Base-by-base conservation (phyloP, 2,113 vertebrate species). In the Pundamilia nyererei region DNA sequence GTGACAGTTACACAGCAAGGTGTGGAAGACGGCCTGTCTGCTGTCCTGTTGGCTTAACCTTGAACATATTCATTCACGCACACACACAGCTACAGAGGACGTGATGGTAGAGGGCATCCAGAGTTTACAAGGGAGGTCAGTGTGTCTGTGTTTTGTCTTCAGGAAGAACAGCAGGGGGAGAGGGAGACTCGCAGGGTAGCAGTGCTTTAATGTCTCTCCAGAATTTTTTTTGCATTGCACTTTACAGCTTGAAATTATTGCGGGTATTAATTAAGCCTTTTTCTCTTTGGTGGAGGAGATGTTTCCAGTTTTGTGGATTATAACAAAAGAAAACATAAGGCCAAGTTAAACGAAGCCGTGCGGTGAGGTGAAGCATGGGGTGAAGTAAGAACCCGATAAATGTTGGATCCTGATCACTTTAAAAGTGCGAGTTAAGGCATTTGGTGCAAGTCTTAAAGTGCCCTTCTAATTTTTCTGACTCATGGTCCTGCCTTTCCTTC, bases 21-120 rank as follows among this genome's bases (percentile, higher is more conserved):
- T 79, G 62, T 47, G 14, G 70, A 72, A 45, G 72, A 35, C 14
- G 9, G 12, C 17, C 26, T 54, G 51, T 79, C 33, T 72, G 68
- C 33, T 31, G 11, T 88, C 80, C 55, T 86, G 60, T 87, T 81
- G 80, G 55, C 26, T 85, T 90, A 89, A 92, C 92, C 92, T 92
- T 94, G 86, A 89, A 53, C 62, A 9, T 42, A 81, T 79, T 54
- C 56, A 53, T 47, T 79, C 24, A 9, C n/a, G n/a, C 31, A 11
- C 68, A 11, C 68, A 19, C 14, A 21, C 53, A 42, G 77, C 70
- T 40, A 65, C 45, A 55, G 81, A 31, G 54, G 86, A 86, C 4
- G 15, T 89, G 89, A 82, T 89, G 87, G 62, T 65, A 70, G 75
- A 93, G 89, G 89, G 87, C 21, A 3, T 87, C n/a, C 89, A 87